Conservation (phyloP, 2,888 invertebrate species). For the Ptychoptera albimana region DNA sequence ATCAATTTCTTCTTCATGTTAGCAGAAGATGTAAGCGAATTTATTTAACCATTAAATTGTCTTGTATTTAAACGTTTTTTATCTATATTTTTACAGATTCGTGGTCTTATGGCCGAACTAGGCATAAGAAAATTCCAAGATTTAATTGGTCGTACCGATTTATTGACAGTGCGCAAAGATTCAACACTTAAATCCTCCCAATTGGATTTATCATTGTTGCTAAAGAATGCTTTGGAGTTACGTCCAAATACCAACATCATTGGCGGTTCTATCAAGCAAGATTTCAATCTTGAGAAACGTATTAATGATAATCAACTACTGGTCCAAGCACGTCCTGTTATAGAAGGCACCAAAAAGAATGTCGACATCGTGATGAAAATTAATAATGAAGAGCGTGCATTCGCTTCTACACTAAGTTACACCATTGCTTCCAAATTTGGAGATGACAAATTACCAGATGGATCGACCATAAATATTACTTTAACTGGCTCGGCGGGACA, state of each 20-base stretch:
- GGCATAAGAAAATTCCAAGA: slow-evolving; percentile 83
- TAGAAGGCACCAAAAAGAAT: slow-evolving; percentile 52
- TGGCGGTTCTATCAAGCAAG: slow-evolving; percentile 73
- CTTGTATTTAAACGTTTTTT: slow-evolving; percentile 1
- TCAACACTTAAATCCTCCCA: slow-evolving; percentile 65
- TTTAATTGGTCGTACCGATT: slow-evolving; percentile 80
- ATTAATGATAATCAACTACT: slow-evolving; percentile 70
- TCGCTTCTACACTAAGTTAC: slow-evolving; percentile 86
- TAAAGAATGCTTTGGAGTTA: slow-evolving; percentile 80
- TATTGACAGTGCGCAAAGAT: slow-evolving; percentile 59
- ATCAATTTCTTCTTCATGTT: slow-evolving; percentile 95
- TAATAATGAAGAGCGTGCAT: slow-evolving; percentile 82
- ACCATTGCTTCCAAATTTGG: slow-evolving; percentile 84
- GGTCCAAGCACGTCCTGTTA: slow-evolving; percentile 51
- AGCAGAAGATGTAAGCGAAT: slow-evolving; percentile 72
- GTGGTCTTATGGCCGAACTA: slow-evolving; percentile 77
- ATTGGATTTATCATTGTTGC: slow-evolving; percentile 68
- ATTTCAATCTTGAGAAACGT: slow-evolving; percentile 74
- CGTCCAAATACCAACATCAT: slow-evolving; percentile 79
- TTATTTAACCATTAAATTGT: neutral
- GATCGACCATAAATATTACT: slow-evolving; percentile 57
- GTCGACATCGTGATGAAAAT: slow-evolving; percentile 65
- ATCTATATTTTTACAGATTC: slow-evolving; percentile 39
- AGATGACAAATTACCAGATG: slow-evolving; percentile 70
- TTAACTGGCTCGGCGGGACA: slow-evolving; percentile 93